Evolutionary conservation across 2,797 vertebrate genomes (phyloP).

Genomic region (Rhyacichthys aspro): DNA sequence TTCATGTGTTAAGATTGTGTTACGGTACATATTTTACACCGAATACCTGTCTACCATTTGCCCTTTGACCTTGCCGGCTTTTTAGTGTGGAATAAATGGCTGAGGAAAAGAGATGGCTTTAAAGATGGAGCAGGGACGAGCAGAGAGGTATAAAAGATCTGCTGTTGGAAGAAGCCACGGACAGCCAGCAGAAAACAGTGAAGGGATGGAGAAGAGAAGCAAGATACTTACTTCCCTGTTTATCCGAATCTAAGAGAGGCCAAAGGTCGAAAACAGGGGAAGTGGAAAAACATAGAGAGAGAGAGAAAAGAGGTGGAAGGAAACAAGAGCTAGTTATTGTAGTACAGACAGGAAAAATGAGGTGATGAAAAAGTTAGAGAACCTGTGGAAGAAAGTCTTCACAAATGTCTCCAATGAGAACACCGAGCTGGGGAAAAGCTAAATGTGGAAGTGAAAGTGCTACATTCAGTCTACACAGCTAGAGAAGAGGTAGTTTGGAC

Average conservation of each 20-base stretch:
- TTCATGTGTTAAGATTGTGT: conserved; percentile 10
- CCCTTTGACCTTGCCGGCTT: conserved; percentile 10
- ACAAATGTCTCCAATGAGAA: conserved; percentile 15
- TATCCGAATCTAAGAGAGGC: conserved; percentile 94
- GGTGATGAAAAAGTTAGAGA: conserved; percentile 52
- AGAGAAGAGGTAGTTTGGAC: background rate
- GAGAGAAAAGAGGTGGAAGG: conserved; percentile 30
- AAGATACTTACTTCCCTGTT: conserved; percentile 98
- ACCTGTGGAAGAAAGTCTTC: conserved; percentile 59
- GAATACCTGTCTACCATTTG: background rate
- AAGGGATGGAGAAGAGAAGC: conserved; percentile 58
- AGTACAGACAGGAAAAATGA: conserved; percentile 47
- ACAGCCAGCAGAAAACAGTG: conserved; percentile 23
- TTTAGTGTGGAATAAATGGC: conserved; percentile 29
- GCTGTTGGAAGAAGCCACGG: conserved; percentile 36
- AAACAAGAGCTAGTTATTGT: conserved; percentile 73
- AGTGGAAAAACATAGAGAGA: conserved; percentile 38
- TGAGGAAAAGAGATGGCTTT: conserved; percentile 44
- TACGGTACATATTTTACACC: background rate
- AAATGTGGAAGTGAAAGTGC: background rate
- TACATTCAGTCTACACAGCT: background rate
- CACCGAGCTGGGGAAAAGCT: background rate
- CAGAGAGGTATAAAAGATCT: conserved; percentile 23
- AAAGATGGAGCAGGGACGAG: conserved; percentile 2
- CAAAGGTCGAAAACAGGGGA: conserved; percentile 58